These are phyloP conservation scores for Tretioscincus oriximinensis DNA, from an alignment of 2,113 vertebrate species.

Conservation along the genomic window DNA sequence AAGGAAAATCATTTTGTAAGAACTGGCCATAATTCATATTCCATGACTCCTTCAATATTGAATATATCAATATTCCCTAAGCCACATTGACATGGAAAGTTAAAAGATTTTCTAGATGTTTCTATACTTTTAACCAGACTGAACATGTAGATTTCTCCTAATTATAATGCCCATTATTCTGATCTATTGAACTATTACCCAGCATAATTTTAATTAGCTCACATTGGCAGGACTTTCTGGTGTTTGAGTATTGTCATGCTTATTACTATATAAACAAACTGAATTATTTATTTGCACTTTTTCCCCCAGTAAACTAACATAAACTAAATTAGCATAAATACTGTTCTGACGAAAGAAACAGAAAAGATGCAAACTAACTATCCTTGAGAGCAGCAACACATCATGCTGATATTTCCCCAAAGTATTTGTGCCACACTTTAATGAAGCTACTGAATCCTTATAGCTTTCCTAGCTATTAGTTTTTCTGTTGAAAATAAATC, in stretches of 20 bases:
- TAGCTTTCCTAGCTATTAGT: neutral
- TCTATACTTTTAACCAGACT: conserved; percentile 32
- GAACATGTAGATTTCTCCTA: conserved; percentile 46
- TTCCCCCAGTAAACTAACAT: conserved; percentile 43
- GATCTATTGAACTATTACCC: conserved; percentile 61
- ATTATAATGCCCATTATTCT: conserved; percentile 55
- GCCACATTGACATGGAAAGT: neutral
- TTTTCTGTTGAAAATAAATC: neutral
- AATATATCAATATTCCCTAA: neutral
- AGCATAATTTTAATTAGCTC: conserved; percentile 66
- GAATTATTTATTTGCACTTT: conserved; percentile 29
- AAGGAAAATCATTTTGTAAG: neutral
- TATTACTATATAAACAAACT: conserved; percentile 46
- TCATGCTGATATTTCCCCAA: neutral
- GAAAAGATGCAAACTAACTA: neutral
- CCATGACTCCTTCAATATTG: neutral
- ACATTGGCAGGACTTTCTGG: conserved; percentile 22
- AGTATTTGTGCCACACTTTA: neutral
- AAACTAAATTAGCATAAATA: neutral
- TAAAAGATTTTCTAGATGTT: neutral
- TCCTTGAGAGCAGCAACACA: neutral
- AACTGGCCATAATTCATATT: neutral
- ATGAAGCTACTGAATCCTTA: neutral
- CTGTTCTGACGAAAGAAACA: neutral
- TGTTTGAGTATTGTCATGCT: conserved; percentile 41